Evolutionary conservation across 2,113 vertebrate genomes (phyloP).

Genomic region (Alectura lathami): DNA sequence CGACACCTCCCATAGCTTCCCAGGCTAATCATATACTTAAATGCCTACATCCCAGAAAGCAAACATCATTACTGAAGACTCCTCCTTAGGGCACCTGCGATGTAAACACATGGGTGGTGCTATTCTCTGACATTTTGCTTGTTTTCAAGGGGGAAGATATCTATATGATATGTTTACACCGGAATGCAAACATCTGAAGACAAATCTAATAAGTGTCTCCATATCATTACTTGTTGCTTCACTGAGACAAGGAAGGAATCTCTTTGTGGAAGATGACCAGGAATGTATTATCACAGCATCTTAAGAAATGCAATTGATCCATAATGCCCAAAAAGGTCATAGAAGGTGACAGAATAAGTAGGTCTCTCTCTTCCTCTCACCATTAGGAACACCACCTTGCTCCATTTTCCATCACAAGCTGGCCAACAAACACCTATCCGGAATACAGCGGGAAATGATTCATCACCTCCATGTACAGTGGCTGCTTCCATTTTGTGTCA

Average conservation of each 20-base stretch:
- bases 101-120: neutral
- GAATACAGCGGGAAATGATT: neutral
- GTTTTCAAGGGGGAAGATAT: neutral
- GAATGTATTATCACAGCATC: neutral
- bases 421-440: neutral
- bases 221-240: constrained; percentile 3
- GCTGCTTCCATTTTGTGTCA: neutral
- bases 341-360: neutral
- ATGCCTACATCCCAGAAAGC: neutral
- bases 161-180: neutral
- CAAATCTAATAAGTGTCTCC: neutral
- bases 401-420: neutral
- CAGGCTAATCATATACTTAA: neutral
- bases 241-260: neutral
- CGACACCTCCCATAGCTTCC: neutral
- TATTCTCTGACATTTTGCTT: neutral
- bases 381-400: neutral
- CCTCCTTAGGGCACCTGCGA: neutral
- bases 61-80: neutral
- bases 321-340: neutral
- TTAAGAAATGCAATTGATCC: neutral
- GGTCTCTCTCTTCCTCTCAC: neutral
- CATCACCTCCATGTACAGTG: neutral
- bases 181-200: neutral
- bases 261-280: neutral